These are phyloP conservation scores for Epirrita christyi DNA, from an alignment of 2,888 invertebrate species.

Conservation along the genomic window DNA sequence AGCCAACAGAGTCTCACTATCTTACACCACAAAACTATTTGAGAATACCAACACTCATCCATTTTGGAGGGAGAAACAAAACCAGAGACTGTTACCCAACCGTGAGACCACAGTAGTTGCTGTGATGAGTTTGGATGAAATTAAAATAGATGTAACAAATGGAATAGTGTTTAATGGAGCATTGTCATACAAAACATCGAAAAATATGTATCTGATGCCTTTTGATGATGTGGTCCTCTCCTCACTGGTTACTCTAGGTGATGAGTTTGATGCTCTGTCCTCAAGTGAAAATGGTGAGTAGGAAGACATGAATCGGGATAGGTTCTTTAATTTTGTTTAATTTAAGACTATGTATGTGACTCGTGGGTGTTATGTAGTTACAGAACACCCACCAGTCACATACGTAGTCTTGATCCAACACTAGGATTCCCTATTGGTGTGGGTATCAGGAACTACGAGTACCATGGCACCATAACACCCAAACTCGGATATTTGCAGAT, in stretches of 20 bases:
- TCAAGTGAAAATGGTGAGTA: constrained; percentile 48
- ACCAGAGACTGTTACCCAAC: constrained; percentile 41
- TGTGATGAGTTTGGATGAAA: constrained; percentile 56
- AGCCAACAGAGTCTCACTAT: constrained; percentile 44
- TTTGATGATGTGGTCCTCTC: constrained; percentile 60
- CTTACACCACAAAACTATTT: constrained; percentile 65
- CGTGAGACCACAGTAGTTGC: constrained; percentile 47
- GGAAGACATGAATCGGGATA: no score
- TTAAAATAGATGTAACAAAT: constrained; percentile 49
- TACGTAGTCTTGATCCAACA: no score
- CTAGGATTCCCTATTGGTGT: no score
- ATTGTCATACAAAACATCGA: constrained; percentile 52
- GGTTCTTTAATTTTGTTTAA: no score
- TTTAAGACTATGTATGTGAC: no score
- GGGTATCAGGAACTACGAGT: no score
- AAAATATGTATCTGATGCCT: constrained; percentile 55
- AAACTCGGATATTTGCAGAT: no score
- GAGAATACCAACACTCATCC: constrained; percentile 45
- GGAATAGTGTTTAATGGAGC: constrained; percentile 59
- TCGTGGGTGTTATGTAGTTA: no score
- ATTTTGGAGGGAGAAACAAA: constrained; percentile 54
- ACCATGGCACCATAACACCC: no score
- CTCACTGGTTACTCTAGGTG: constrained; percentile 54
- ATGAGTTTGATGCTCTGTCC: constrained; percentile 61
- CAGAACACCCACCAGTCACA: no score